phyloP scores from a whole-genome alignment of 2,113 vertebrate species.

The Eclectus roratus region DNA sequence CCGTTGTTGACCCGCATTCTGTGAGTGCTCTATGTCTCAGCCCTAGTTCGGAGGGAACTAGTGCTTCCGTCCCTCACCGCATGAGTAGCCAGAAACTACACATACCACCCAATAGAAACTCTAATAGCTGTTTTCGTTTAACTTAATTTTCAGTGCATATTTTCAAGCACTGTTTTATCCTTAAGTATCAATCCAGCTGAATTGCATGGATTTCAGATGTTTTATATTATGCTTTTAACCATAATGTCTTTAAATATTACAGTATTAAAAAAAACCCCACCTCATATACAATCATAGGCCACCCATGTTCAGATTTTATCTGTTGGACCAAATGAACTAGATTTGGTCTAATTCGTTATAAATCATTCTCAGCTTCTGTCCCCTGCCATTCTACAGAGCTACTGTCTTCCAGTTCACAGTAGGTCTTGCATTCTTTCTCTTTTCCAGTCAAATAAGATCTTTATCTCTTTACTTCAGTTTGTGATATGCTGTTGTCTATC shows the following conservation, averaged over 20 bases:
- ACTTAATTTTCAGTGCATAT: background rate
- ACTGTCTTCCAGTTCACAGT: background rate
- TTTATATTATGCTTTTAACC: background rate
- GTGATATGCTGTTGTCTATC: background rate
- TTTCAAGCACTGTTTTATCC: background rate
- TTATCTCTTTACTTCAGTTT: background rate
- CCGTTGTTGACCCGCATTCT: too few relatives aligned
- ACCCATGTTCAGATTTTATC: background rate
- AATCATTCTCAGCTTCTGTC: background rate
- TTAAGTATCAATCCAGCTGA: background rate
- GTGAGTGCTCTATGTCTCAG: too few relatives aligned
- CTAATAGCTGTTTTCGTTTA: background rate
- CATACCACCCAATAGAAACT: background rate
- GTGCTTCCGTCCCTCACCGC: too few relatives aligned
- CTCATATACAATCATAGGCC: background rate
- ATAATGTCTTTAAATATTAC: background rate
- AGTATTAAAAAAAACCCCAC: background rate
- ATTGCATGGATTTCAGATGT: background rate
- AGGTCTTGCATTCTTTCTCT: background rate
- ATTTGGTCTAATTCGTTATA: background rate
- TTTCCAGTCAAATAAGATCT: background rate
- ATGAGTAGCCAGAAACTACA: too few relatives aligned
- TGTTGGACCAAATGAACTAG: background rate
- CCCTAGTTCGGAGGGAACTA: too few relatives aligned
- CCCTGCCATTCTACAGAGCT: background rate